Evolutionary conservation across 2,113 vertebrate species (phyloP).

Genomic region (Pluvianellus socialis): DNA sequence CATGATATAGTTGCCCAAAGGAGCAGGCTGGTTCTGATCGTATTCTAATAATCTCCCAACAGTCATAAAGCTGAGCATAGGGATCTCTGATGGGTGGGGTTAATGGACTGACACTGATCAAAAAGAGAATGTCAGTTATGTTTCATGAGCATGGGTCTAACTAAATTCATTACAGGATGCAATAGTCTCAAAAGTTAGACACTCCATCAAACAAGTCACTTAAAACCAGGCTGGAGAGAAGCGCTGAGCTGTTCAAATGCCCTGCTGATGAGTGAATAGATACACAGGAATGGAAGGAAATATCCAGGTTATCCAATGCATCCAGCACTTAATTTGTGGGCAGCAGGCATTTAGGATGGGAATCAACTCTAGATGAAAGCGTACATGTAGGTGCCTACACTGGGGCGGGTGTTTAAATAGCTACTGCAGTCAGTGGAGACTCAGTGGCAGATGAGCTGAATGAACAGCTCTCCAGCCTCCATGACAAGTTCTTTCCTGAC

Average conservation of each 20-base stretch:
- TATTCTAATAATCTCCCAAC: neutral
- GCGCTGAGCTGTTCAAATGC: neutral
- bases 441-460: neutral
- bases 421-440: neutral
- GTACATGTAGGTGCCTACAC: neutral
- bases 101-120: slow-evolving; percentile 34
- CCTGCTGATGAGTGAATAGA: neutral
- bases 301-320: neutral
- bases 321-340: neutral
- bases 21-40: neutral
- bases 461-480: neutral
- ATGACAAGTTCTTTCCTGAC: neutral
- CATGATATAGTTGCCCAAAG: neutral
- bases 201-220: neutral
- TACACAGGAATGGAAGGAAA: neutral
- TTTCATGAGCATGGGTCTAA: neutral
- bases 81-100: neutral
- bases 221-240: neutral
- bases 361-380: neutral
- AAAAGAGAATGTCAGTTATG: neutral
- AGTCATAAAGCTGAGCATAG: neutral
- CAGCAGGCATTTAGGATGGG: neutral
- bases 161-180: neutral
- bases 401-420: neutral
- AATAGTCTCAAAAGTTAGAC: neutral